Base-by-base conservation (phyloP, 2,113 vertebrate genomes). In the Pseudorhombus dupliciocellatus region DNA sequence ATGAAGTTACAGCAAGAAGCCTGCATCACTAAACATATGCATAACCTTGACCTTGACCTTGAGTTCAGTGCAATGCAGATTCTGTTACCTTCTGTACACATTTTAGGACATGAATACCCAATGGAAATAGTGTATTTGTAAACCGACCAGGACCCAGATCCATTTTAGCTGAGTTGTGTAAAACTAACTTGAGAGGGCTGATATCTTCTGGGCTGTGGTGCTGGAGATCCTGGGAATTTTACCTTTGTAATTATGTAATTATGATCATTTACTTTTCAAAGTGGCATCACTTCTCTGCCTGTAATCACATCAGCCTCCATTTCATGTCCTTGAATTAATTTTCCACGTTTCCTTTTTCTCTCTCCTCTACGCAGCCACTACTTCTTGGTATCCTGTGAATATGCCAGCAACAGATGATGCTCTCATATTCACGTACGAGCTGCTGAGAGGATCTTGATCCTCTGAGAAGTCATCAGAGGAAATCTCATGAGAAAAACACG, bases 211-310 rank as follows among this genome's bases (percentile, higher is more conserved):
- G 70, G 57, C 16, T 53, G 21, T 42, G 65, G 28, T 61, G 44
- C 57, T 62, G 67, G n/a, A 69, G 60, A 71, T 64, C 37, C 31
- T 54, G 22, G 65, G 62, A 83, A 60, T 66, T 67, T 42, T 54
- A 59, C 52, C 34, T 37, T 66, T 28, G 28, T 66, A 58, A 57
- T 53, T 63, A 25, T 80, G 74, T 81, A 80, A 75, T 54, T 59
- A 77, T 74, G 60, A 68, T 80, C 20, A 73, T 74, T 72, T 71
- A 31, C 62, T 72, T 78, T 77, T 84, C 31, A 74, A 54, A 71
- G 69, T 34, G 70, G 42, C 52, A 31, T 57, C 61, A 65, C 31
- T 26, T 26, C n/a, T 53, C 34, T 4, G 31, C 44, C 62, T 63
- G 34, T 51, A 71, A 73, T 81, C 30, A 68, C 73, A 76, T 65